Evolutionary conservation across 2,113 vertebrate genomes (phyloP).

Genomic region (Macrotus californicus): DNA sequence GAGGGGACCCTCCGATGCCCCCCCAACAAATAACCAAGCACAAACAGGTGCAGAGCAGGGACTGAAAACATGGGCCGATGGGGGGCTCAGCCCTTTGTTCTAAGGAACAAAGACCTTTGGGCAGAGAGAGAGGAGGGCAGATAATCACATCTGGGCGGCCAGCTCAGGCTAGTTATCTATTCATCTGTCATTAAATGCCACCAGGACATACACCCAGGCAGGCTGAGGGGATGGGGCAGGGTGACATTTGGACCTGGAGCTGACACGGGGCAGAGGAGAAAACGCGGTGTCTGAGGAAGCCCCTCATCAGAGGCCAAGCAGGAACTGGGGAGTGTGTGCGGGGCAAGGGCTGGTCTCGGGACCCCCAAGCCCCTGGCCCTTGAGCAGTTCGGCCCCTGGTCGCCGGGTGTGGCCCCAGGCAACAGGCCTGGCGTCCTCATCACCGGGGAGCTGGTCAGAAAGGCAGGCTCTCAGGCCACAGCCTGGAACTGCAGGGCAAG

Average conservation of each 20-base stretch:
- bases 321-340: fast-evolving
- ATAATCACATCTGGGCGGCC: background rate
- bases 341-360: background rate
- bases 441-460: background rate
- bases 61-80: background rate
- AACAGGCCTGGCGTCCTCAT: fast-evolving
- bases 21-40: background rate
- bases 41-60: background rate
- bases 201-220: background rate
- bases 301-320: background rate
- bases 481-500: background rate
- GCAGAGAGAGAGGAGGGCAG: background rate
- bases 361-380: background rate
- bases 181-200: constrained; percentile 21
- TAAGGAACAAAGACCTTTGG: constrained; percentile 39
- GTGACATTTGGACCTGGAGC: background rate
- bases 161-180: constrained; percentile 20
- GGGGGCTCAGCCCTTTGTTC: constrained; percentile 4
- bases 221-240: background rate
- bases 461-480: background rate
- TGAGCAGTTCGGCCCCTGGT: fast-evolving
- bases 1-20: background rate
- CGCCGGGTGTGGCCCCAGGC: no score
- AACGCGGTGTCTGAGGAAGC: background rate
- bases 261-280: fast-evolving